Conservation (phyloP, 1,140 invertebrate species). For the Akabosia matsudoensis region DNA sequence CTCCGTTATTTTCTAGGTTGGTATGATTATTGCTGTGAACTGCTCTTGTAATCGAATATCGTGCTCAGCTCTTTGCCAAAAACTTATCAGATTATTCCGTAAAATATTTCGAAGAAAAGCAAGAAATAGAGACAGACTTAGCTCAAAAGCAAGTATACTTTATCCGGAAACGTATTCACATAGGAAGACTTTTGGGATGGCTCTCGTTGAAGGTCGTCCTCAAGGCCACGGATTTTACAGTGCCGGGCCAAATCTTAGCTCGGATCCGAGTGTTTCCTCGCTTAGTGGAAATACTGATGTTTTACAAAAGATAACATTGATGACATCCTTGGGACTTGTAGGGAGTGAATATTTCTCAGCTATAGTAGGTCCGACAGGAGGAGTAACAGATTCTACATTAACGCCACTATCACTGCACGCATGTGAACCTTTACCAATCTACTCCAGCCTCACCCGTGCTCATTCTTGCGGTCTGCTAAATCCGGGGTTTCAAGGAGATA, state of each 20-base stretch:
- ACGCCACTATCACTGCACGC: neutral
- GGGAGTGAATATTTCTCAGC: too few species aligned
- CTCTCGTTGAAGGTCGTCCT: neutral
- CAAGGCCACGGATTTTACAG: conserved; percentile 1
- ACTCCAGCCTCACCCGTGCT: too few species aligned
- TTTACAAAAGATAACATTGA: neutral
- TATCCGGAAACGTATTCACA: neutral
- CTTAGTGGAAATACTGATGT: neutral
- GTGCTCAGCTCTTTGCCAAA: neutral
- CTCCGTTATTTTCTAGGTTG: neutral
- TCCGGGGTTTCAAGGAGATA: neutral
- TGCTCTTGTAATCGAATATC: neutral
- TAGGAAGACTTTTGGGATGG: neutral
- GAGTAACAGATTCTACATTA: neutral
- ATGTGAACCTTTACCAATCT: neutral
- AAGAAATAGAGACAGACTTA: neutral
- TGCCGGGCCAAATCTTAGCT: neutral
- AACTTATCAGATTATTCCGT: neutral
- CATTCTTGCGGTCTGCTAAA: neutral
- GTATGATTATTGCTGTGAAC: neutral
- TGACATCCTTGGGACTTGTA: neutral
- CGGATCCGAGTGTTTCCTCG: neutral
- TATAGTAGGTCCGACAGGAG: neutral
- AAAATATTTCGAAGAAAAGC: neutral
- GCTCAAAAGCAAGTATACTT: neutral